A percentile compares a stretch with the other conserved stretches of the same genome.
These are phyloP conservation scores for Halcyon badia DNA, from an alignment of 2,797 vertebrate species.

Conservation along the genomic window DNA sequence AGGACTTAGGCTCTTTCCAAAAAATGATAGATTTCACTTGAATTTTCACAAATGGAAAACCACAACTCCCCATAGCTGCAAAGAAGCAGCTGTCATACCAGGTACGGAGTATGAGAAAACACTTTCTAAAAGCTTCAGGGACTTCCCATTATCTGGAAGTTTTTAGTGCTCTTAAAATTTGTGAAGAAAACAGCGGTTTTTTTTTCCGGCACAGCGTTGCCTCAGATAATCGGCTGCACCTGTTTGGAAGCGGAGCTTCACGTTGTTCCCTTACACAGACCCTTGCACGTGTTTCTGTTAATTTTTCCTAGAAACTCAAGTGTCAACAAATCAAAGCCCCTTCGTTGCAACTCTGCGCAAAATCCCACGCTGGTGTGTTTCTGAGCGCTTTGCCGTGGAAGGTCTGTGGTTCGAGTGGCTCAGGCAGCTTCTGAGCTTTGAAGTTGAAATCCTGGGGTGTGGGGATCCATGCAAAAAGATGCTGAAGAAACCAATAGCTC, in stretches of 20 bases:
- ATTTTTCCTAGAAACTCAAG: slow-evolving; percentile 69
- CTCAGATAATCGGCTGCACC: slow-evolving; percentile 77
- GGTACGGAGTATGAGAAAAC: slow-evolving; percentile 77
- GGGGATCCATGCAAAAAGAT: neutral
- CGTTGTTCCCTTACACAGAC: slow-evolving; percentile 52
- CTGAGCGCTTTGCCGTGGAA: neutral
- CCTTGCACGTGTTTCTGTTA: slow-evolving; percentile 66
- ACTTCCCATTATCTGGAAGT: slow-evolving; percentile 79
- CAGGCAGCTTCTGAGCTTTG: neutral
- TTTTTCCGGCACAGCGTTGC: slow-evolving; percentile 43
- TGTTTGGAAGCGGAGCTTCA: slow-evolving; percentile 72
- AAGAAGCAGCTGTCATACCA: slow-evolving; percentile 78
- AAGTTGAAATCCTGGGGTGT: neutral
- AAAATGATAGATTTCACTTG: slow-evolving; percentile 79
- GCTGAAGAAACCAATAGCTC: neutral
- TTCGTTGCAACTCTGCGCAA: neutral
- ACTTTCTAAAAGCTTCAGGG: slow-evolving; percentile 77
- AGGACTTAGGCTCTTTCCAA: slow-evolving; percentile 68
- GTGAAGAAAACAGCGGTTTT: slow-evolving; percentile 58
- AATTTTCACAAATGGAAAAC: slow-evolving; percentile 80
- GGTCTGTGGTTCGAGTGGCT: neutral
- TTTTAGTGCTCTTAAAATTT: slow-evolving; percentile 78
- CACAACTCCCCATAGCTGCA: slow-evolving; percentile 75
- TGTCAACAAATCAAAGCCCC: slow-evolving; percentile 56
- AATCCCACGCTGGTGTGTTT: neutral